Conservation (phyloP, 2,888 invertebrate species). For the Acanthosepion pharaonis region DNA sequence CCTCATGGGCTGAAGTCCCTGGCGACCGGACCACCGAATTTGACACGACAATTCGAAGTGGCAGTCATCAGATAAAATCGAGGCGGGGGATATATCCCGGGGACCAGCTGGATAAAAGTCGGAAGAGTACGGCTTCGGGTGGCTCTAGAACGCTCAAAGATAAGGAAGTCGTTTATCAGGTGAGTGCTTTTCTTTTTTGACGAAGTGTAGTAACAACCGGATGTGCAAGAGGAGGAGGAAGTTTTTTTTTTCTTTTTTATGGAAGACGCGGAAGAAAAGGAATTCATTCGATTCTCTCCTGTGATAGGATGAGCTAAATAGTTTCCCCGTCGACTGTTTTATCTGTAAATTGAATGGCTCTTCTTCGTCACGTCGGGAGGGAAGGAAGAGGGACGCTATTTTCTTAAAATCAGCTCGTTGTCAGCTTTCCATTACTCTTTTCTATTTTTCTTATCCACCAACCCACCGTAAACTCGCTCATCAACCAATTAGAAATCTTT, state of each 20-base stretch:
- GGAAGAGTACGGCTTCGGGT: constrained; percentile 9
- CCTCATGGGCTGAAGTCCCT: constrained; percentile 21
- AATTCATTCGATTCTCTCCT: background rate
- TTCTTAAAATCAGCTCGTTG: background rate
- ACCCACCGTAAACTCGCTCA: background rate
- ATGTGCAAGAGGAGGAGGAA: background rate
- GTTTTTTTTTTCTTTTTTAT: too few relatives aligned
- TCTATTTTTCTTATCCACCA: background rate
- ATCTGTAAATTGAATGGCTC: background rate
- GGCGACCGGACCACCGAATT: background rate
- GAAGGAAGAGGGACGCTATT: background rate
- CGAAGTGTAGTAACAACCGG: background rate
- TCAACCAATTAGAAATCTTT: background rate
- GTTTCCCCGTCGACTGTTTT: background rate
- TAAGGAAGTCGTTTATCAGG: background rate
- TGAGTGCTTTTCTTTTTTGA: background rate
- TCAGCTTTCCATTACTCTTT: background rate
- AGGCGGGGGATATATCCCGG: background rate
- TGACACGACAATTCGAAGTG: background rate
- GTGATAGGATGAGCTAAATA: constrained; percentile 2
- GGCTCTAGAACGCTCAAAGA: constrained; percentile 33
- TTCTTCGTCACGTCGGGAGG: background rate
- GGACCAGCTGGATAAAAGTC: constrained; percentile 33
- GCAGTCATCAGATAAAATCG: constrained; percentile 10
- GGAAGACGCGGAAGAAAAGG: background rate